Evolutionary conservation across 2,797 vertebrate species (phyloP).

Genomic region (Dermochelys coriacea): DNA sequence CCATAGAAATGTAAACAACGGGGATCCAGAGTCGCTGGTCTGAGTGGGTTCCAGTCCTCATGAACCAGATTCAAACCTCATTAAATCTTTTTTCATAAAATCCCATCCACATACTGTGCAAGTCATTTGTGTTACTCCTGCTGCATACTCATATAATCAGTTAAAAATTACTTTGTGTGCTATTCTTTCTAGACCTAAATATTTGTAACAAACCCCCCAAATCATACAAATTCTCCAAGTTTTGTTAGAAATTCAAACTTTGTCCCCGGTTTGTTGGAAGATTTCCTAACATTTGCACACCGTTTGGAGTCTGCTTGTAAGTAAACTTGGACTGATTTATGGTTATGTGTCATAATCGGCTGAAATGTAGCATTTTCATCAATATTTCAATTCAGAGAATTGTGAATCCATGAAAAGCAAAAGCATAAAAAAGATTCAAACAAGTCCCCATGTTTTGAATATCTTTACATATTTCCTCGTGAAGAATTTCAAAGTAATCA

Average conservation of each 20-base stretch:
- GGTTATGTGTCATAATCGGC: neutral
- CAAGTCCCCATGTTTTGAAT: neutral
- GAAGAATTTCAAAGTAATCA: neutral
- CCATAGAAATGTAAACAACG: neutral
- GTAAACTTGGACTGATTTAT: neutral
- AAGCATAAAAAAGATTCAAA: neutral
- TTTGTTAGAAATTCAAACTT: neutral
- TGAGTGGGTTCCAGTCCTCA: neutral
- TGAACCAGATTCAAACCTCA: neutral
- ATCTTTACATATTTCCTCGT: neutral
- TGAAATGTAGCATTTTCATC: neutral
- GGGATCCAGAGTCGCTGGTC: neutral
- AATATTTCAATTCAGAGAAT: neutral
- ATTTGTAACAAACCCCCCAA: neutral
- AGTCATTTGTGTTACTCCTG: neutral
- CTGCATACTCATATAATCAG: neutral
- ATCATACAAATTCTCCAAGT: fast-evolving
- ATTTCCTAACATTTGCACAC: neutral
- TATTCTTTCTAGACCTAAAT: neutral
- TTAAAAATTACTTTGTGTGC: neutral
- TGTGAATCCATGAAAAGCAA: neutral
- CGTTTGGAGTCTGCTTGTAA: neutral
- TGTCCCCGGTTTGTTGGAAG: neutral
- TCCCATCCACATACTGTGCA: neutral
- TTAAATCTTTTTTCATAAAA: neutral